Percentiles rank a stretch among this genome's conserved stretches.
These are phyloP conservation scores for Coboldia fuscipes DNA, from an alignment of 1,140 invertebrate genomes.

Conservation along the genomic window DNA sequence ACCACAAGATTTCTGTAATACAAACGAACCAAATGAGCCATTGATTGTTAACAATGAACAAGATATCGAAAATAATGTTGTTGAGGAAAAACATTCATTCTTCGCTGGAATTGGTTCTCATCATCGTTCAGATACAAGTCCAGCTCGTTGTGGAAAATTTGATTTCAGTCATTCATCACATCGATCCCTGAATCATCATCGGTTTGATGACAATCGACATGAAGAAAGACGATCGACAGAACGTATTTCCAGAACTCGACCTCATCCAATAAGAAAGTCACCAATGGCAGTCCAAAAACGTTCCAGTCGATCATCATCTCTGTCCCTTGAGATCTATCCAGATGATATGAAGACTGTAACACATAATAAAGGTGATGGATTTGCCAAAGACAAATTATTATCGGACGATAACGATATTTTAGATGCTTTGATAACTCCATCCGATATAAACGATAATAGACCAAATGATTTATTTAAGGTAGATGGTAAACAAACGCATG, in stretches of 20 bases:
- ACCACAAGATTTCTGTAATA: constrained; percentile 18
- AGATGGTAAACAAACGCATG: constrained; percentile 1
- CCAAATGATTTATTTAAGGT: constrained; percentile 6
- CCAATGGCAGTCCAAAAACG: constrained; percentile 9
- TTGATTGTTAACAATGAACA: too few species aligned
- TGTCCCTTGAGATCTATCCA: too few species aligned
- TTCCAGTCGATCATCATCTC: too few species aligned
- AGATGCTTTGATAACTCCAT: not conserved
- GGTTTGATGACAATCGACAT: constrained; percentile 14
- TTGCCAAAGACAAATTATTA: constrained; percentile 4
- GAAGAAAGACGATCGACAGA: constrained; percentile 17
- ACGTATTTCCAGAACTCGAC: constrained; percentile 18
- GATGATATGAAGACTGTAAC: too few species aligned
- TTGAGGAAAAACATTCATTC: not conserved
- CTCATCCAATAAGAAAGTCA: constrained; percentile 17
- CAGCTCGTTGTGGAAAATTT: constrained; percentile 9
- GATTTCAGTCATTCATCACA: constrained; percentile 8
- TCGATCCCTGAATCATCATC: constrained; percentile 5
- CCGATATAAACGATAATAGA: constrained; percentile 20
- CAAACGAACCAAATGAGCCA: not conserved
- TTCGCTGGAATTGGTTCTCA: not conserved
- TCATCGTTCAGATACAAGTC: constrained; percentile 14
- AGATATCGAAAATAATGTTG: not conserved
- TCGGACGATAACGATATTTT: not conserved
- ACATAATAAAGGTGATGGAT: constrained; percentile 4